phyloP scores from a whole-genome alignment of 2,888 invertebrate species.

The Ennomos fuscantarius region DNA sequence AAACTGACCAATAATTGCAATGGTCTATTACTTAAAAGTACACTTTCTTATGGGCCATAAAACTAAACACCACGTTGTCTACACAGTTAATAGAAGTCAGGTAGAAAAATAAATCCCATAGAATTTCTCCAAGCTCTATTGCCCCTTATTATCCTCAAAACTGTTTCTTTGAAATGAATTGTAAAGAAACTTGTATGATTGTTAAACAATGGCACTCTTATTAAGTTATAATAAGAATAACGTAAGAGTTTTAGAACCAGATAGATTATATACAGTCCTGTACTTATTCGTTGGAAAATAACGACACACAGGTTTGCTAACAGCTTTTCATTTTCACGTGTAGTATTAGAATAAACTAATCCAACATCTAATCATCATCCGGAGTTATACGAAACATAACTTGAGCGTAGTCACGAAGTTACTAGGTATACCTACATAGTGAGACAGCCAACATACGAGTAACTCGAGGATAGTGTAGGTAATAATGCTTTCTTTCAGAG shows the following conservation, averaged over 20 bases:
- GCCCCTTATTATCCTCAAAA: constrained; percentile 24
- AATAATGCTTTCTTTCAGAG: too few relatives aligned
- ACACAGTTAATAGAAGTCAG: constrained; percentile 38
- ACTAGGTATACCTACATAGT: too few relatives aligned
- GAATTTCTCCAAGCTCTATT: constrained; percentile 33
- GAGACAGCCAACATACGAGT: too few relatives aligned
- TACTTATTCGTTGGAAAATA: not conserved
- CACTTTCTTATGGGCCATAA: constrained; percentile 36
- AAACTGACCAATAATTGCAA: constrained; percentile 39
- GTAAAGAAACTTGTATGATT: constrained; percentile 17
- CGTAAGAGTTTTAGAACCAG: constrained; percentile 17
- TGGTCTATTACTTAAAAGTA: constrained; percentile 34
- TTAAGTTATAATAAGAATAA: constrained; percentile 34
- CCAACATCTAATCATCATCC: too few relatives aligned
- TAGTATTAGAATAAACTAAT: too few relatives aligned
- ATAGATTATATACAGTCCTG: not conserved
- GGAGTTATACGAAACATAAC: too few relatives aligned
- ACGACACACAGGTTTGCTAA: not conserved
- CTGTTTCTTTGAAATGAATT: constrained; percentile 24
- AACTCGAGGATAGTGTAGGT: too few relatives aligned
- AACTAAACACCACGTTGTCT: constrained; percentile 47
- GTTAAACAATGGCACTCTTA: constrained; percentile 26
- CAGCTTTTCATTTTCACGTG: not conserved
- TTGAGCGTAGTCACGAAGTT: too few relatives aligned
- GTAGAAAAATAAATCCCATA: constrained; percentile 47